Conservation (phyloP, 2,797 vertebrate species). For the Trematomus bernacchii region DNA sequence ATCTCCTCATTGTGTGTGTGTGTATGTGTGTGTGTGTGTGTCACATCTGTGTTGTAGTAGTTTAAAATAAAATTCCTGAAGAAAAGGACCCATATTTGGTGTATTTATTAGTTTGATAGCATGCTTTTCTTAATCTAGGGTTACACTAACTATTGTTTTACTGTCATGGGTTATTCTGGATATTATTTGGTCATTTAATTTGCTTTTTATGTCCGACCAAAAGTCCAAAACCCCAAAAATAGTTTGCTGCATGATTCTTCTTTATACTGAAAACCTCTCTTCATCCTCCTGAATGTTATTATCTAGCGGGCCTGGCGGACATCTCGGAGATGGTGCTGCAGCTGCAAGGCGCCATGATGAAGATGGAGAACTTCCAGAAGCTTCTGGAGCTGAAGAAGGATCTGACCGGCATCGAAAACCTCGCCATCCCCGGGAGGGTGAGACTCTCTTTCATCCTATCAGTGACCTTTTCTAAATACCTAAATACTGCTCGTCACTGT, state of each 20-base stretch:
- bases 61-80: too few relatives aligned
- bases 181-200: too few relatives aligned
- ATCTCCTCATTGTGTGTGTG: background rate
- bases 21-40: too few relatives aligned
- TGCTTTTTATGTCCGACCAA: too few relatives aligned
- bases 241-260: too few relatives aligned
- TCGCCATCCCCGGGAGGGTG: conserved; percentile 91
- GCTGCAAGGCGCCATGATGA: conserved; percentile 94
- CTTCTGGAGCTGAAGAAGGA: conserved; percentile 97
- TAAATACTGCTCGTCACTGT: too few relatives aligned
- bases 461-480: background rate
- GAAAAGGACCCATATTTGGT: too few relatives aligned
- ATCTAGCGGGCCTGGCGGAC: conserved; percentile 92
- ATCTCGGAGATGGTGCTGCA: conserved; percentile 94
- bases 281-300: too few relatives aligned
- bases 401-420: conserved; percentile 92
- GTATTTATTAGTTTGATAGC: background rate
- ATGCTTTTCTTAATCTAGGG: too few relatives aligned
- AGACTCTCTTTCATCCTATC: conserved; percentile 28
- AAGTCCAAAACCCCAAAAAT: too few relatives aligned
- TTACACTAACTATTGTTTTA: background rate
- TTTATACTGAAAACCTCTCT: too few relatives aligned
- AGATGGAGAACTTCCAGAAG: conserved; percentile 99
- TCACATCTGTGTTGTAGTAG: too few relatives aligned
- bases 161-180: background rate